These are phyloP conservation scores for Sula dactylatra DNA, from an alignment of 2,113 vertebrate genomes.

Conservation along the genomic window DNA sequence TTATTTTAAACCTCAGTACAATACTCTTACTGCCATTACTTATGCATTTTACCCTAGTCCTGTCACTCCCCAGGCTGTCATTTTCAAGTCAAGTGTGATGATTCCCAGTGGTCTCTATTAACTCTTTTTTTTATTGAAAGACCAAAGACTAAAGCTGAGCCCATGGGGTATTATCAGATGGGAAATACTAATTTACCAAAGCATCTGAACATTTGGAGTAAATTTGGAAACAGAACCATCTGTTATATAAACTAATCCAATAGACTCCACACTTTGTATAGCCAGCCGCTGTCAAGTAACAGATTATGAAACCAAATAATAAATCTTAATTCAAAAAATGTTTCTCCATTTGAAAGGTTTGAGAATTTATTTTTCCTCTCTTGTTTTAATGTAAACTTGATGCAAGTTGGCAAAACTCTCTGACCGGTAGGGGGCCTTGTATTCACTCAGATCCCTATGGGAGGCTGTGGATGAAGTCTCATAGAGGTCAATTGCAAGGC, in stretches of 20 bases:
- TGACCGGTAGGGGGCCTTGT: neutral
- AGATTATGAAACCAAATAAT: conserved; percentile 73
- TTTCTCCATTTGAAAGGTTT: conserved; percentile 43
- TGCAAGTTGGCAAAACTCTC: conserved; percentile 34
- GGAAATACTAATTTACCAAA: conserved; percentile 74
- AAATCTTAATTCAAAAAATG: conserved; percentile 62
- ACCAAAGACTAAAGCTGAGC: conserved; percentile 53
- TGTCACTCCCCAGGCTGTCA: neutral
- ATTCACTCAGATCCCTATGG: neutral
- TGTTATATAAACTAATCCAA: conserved; percentile 73
- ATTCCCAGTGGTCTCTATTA: conserved; percentile 30
- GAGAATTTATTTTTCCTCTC: conserved; percentile 43
- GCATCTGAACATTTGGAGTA: conserved; percentile 74
- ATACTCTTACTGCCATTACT: neutral
- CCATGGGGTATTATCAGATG: conserved; percentile 65
- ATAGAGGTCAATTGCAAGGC: neutral
- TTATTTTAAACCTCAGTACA: neutral
- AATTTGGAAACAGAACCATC: conserved; percentile 80
- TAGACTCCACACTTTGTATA: conserved; percentile 63
- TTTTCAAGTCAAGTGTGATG: conserved; percentile 9
- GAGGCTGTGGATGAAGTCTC: neutral
- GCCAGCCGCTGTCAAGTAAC: conserved; percentile 69
- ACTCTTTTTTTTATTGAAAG: conserved; percentile 46
- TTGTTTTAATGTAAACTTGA: conserved; percentile 66
- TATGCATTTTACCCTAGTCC: neutral